These are phyloP conservation scores for human (Homo sapiens) DNA, from an alignment of 2,113 vertebrate genomes.

Conservation along the genomic window GRCh38 chr6:107291001-107291500, in stretches of 20 bases:
- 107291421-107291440: too few species aligned
- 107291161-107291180: constrained; percentile 28
- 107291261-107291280: neutral
- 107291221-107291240: constrained; percentile 29
- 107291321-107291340: constrained; percentile 49
- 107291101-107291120: constrained; percentile 1
- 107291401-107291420: too few species aligned
- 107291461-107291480: too few species aligned
- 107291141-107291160: constrained; percentile 18
- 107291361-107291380: too few species aligned
- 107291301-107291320: neutral
- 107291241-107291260: constrained; percentile 6
- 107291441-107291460: too few species aligned
- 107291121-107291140: constrained; percentile 30
- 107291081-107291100: constrained; percentile 10
- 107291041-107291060: neutral
- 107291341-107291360: too few species aligned
- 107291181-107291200: constrained; percentile 21
- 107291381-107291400: too few species aligned
- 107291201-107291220: neutral
- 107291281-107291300: neutral
- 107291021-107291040: neutral
- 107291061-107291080: neutral
- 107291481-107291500: too few species aligned
- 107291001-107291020: neutral